Evolutionary conservation across 2,113 vertebrate genomes (phyloP).

Genomic region (Elanus axillaris): DNA sequence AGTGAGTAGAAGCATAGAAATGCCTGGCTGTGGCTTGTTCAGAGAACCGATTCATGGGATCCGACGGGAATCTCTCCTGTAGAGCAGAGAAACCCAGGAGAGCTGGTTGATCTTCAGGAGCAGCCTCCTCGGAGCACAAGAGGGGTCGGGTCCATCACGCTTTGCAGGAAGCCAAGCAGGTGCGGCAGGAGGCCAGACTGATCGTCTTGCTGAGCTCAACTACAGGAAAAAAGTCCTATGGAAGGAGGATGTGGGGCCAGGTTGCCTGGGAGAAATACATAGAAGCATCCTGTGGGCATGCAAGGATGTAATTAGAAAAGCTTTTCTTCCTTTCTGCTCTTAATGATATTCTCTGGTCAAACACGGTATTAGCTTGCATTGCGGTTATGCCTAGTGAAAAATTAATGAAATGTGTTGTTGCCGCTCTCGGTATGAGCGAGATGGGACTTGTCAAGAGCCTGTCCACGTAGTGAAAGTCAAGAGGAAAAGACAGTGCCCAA

Average conservation of each 20-base stretch:
- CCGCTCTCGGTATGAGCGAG: fast-evolving
- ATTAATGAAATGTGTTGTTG: background rate
- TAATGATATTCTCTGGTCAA: fast-evolving
- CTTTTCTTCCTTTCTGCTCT: background rate
- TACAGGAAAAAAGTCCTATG: fast-evolving
- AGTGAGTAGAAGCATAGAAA: background rate
- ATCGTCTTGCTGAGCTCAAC: background rate
- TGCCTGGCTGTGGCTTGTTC: background rate
- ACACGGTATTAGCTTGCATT: fast-evolving
- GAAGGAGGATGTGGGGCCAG: fast-evolving
- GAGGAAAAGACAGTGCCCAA: background rate
- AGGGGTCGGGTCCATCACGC: fast-evolving
- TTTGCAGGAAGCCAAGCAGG: background rate
- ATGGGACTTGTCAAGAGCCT: fast-evolving
- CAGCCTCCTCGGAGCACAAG: background rate
- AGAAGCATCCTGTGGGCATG: background rate
- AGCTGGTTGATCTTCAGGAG: background rate
- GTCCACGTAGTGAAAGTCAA: fast-evolving
- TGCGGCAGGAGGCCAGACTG: background rate
- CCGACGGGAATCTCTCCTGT: background rate
- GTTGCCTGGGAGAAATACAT: background rate
- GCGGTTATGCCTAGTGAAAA: background rate
- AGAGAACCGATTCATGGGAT: too few relatives aligned
- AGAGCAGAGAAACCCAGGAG: background rate
- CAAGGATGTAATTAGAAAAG: background rate